Conservation (phyloP, 2,113 vertebrate species). For the Marmota flaviventris region DNA sequence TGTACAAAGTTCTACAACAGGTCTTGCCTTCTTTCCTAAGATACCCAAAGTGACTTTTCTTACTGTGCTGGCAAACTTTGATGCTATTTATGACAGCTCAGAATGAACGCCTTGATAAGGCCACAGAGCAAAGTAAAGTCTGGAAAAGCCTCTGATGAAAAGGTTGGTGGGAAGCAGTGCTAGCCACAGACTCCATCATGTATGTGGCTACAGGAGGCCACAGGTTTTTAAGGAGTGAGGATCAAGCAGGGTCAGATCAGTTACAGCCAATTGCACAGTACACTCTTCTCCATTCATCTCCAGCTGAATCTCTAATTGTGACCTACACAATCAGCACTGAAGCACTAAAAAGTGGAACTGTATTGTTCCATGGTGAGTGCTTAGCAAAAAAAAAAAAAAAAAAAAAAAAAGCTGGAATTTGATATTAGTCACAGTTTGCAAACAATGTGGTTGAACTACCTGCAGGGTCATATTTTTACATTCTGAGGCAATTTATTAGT, state of each 20-base stretch:
- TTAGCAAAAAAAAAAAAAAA: conserved; percentile 78
- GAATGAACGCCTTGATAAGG: conserved; percentile 80
- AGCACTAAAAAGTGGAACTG: conserved; percentile 61
- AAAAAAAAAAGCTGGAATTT: conserved; percentile 86
- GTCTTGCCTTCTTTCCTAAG: conserved; percentile 72
- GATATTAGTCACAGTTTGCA: conserved; percentile 92
- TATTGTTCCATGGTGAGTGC: conserved; percentile 84
- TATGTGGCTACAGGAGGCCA: conserved; percentile 77
- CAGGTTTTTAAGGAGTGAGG: conserved; percentile 55
- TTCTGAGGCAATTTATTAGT: conserved; percentile 86
- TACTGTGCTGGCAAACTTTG: conserved; percentile 82
- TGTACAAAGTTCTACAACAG: conserved; percentile 63
- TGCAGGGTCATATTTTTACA: conserved; percentile 87
- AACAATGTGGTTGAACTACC: conserved; percentile 89
- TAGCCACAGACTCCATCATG: conserved; percentile 83
- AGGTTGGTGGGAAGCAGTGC: conserved; percentile 76
- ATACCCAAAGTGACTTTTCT: conserved; percentile 75
- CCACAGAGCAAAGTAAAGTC: conserved; percentile 85
- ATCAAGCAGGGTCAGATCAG: conserved; percentile 82
- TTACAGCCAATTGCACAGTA: conserved; percentile 82
- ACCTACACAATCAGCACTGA: conserved; percentile 72
- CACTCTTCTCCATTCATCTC: conserved; percentile 85
- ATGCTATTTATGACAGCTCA: conserved; percentile 85
- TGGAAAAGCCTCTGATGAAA: conserved; percentile 86
- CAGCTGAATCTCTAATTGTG: conserved; percentile 79